Base-by-base conservation (phyloP, 2,113 vertebrate species). In the Malurus elegans region DNA sequence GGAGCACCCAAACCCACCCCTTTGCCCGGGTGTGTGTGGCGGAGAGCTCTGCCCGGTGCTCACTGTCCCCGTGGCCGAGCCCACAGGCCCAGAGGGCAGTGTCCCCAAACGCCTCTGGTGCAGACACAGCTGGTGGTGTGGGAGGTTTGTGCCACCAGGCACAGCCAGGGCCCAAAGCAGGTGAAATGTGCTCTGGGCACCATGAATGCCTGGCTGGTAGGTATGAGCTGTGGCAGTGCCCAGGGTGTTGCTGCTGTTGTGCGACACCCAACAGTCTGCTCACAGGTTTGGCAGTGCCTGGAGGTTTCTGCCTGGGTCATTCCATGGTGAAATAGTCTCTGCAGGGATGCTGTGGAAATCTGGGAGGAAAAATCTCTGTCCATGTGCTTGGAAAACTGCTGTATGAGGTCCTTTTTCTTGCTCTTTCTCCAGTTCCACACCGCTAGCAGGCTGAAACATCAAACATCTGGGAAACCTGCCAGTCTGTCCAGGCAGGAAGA, bases 381-480 rank as follows among this genome's bases (percentile, higher is more conserved):
- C 24, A 6, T 1, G 5, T 60, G n/a, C 50, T 23, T 44, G 47
- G 38, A 88, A 66, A 85, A 47, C 18, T 74, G 67, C 51, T 73
- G 21, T 36, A 29, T 69, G 48, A 80, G 29, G 36, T 72, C 44
- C 31, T 79, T 9, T 88, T 92, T 95, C 58, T 92, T 85, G 50
- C 42, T 92, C 54, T 91, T 94, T 86, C 71, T 75, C 51, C 57
- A 90, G 81, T 84, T 91, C 56, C 72, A 58, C 44, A 21, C 28
- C 8, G 3, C 24, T 74, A 88, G n/a, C 53, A 67, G 62, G 60
- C 45, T 62, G 74, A 93, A 92, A 70, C 44, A 34, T 44, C 23
- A 19, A 50, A 65, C 32, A n/a, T 14, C 44, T 32, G 24, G 31
- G 58, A 89, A 70, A 21, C 18, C 64, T 42, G 53, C 56, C 72